These are phyloP conservation scores for Tympanoctomys barrerae DNA, from an alignment of 2,797 vertebrate species.

Conservation along the genomic window DNA sequence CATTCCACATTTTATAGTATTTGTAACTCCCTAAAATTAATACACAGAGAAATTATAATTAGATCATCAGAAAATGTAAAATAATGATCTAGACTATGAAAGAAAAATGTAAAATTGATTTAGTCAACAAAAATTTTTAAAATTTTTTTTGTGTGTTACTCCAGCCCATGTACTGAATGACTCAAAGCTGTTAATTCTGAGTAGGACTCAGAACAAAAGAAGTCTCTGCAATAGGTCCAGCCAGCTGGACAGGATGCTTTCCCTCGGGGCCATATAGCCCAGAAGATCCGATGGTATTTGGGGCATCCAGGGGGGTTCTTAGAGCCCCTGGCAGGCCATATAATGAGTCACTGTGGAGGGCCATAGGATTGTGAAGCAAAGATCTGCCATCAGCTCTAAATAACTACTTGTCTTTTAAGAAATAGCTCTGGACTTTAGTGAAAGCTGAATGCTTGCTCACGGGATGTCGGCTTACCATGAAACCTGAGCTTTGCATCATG, in stretches of 20 bases:
- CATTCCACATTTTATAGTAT: background rate
- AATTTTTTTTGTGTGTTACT: background rate
- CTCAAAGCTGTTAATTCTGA: background rate
- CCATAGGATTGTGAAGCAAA: background rate
- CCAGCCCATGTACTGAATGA: background rate
- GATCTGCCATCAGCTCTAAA: background rate
- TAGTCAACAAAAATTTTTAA: conserved; percentile 46
- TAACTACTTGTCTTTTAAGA: background rate
- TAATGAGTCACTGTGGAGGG: background rate
- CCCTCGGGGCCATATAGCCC: background rate
- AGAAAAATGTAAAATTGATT: conserved; percentile 62
- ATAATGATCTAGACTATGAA: conserved; percentile 43
- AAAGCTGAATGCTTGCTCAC: background rate
- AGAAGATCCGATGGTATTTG: background rate
- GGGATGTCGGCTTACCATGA: background rate
- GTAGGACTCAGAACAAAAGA: background rate
- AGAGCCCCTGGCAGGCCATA: background rate
- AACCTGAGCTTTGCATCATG: background rate
- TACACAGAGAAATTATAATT: background rate
- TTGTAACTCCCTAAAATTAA: conserved; percentile 27
- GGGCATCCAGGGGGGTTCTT: background rate
- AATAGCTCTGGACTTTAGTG: background rate
- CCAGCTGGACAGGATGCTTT: background rate
- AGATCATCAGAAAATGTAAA: conserved; percentile 37
- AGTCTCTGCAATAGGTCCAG: background rate